Evolutionary conservation across 2,797 vertebrate species (phyloP).

Genomic region (Sylvilagus floridanus): DNA sequence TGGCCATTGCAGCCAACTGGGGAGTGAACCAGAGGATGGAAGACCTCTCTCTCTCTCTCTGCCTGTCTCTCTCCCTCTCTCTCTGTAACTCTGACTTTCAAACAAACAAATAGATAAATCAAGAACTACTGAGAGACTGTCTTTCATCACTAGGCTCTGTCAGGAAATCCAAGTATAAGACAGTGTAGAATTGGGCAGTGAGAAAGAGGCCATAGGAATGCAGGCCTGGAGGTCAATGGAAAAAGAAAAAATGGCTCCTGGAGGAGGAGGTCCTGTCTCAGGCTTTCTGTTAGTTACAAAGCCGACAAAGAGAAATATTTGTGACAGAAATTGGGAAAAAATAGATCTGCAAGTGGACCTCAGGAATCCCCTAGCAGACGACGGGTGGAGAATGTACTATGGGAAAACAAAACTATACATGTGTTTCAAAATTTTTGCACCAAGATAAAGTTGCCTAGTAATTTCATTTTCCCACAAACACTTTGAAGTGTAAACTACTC

Average conservation of each 20-base stretch:
- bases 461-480: too few species aligned
- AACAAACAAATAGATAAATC: too few species aligned
- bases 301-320: not conserved
- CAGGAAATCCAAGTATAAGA: not conserved
- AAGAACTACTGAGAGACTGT: not conserved
- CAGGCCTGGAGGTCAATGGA: too few species aligned
- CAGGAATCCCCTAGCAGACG: not conserved
- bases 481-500: not conserved
- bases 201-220: rapidly evolving
- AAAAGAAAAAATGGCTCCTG: not conserved
- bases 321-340: not conserved
- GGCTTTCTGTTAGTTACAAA: not conserved
- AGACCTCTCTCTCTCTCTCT: too few species aligned
- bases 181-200: not conserved
- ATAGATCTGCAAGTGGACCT: not conserved
- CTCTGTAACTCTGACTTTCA: not conserved
- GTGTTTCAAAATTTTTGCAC: too few species aligned
- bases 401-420: too few species aligned
- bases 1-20: too few species aligned
- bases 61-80: too few species aligned
- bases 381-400: too few species aligned
- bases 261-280: not conserved
- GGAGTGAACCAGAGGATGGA: too few species aligned
- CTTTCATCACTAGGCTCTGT: not conserved
- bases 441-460: too few species aligned